phyloP scores from a whole-genome alignment of 2,797 vertebrate species.

The Falco novaeseelandiae region DNA sequence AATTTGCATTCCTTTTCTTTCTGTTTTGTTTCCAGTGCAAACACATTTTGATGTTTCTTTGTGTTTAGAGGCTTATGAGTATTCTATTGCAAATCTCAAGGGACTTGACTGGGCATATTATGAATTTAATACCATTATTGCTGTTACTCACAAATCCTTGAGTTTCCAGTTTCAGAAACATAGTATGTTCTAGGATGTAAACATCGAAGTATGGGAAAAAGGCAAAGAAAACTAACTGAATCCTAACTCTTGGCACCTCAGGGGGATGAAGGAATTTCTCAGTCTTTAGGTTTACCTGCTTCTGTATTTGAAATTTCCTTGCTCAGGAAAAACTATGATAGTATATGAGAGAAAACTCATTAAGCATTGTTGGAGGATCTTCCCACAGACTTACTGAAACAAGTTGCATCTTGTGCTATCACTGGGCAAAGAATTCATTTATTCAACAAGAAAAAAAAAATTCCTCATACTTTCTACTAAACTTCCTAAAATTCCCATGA shows the following conservation, averaged over 20 bases:
- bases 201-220: not conserved
- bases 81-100: not conserved
- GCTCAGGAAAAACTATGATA: not conserved
- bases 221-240: not conserved
- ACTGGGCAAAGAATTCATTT: not conserved
- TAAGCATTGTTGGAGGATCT: not conserved
- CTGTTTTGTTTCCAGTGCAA: slow-evolving; percentile 2
- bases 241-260: not conserved
- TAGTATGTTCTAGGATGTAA: not conserved
- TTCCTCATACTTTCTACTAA: not conserved
- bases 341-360: not conserved
- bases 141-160: not conserved
- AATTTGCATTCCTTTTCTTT: not conserved
- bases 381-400: not conserved
- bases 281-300: not conserved
- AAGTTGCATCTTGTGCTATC: not conserved
- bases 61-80: not conserved
- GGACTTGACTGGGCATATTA: not conserved
- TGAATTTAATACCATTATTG: not conserved
- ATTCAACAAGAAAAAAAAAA: not conserved
- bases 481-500: not conserved
- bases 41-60: not conserved
- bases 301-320: not conserved
- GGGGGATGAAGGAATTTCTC: not conserved
- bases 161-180: not conserved